phyloP scores from a whole-genome alignment of 2,113 vertebrate genomes.

The Accipiter virgatus region DNA sequence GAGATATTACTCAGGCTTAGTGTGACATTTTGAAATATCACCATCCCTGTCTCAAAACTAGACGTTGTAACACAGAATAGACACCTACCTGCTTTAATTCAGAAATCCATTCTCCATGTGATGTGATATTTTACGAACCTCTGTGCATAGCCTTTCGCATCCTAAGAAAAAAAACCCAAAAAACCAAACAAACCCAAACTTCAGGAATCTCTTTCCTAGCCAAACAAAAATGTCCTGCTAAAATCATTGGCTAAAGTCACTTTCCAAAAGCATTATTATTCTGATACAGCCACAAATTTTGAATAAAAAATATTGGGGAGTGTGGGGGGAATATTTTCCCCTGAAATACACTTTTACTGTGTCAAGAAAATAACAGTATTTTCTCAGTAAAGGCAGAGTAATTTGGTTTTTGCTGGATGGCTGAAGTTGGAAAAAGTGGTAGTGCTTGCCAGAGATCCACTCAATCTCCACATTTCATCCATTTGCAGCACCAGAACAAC shows the following conservation, averaged over 20 bases:
- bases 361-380: background rate
- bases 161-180: background rate
- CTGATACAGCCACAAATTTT: background rate
- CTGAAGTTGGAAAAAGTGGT: background rate
- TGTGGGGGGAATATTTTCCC: background rate
- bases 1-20: conserved; percentile 34
- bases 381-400: background rate
- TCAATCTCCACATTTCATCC: background rate
- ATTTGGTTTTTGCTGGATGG: background rate
- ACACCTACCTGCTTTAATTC: conserved; percentile 2
- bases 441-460: background rate
- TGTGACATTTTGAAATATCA: conserved; percentile 59
- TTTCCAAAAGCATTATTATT: background rate
- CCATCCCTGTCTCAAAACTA: background rate
- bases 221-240: background rate
- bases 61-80: background rate
- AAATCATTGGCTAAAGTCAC: background rate
- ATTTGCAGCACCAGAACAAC: background rate
- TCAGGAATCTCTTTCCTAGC: background rate
- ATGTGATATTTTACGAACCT: background rate
- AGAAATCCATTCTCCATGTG: background rate
- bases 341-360: background rate
- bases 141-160: background rate
- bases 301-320: background rate
- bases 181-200: background rate